A percentile compares a stretch with the other conserved stretches of the same genome.
Evolutionary conservation across 2,113 vertebrate genomes (phyloP).

Genomic region (Psophia crepitans): DNA sequence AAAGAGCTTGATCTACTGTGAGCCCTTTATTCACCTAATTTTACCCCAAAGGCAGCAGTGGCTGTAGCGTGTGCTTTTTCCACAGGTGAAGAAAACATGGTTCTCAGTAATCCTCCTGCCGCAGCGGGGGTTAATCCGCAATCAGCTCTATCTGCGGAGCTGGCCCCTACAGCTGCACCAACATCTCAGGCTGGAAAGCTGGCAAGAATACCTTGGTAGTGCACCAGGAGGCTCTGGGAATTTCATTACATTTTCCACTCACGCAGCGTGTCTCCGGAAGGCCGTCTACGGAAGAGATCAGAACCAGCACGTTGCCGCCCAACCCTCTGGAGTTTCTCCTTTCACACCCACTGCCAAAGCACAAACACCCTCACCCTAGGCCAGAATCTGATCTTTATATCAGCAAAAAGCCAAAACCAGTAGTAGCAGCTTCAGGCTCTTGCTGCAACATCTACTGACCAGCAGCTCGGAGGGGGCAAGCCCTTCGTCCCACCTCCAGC

Average conservation of each 20-base stretch:
- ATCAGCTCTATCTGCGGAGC: not conserved
- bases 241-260: slow-evolving; percentile 73
- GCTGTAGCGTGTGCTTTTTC: not conserved
- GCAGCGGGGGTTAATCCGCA: not conserved
- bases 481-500: not conserved
- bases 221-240: slow-evolving; percentile 64
- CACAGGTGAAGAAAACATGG: not conserved
- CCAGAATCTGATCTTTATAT: slow-evolving; percentile 4
- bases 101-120: not conserved
- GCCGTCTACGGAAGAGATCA: slow-evolving; percentile 65
- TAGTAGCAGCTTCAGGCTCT: not conserved
- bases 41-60: not conserved
- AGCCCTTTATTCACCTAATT: not conserved
- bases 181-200: slow-evolving; percentile 48
- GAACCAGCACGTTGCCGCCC: slow-evolving; percentile 42
- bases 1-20: not conserved
- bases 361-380: slow-evolving; percentile 41
- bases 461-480: not conserved
- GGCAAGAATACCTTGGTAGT: slow-evolving; percentile 50
- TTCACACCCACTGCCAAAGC: slow-evolving; percentile 52
- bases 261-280: slow-evolving; percentile 57
- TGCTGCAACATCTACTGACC: not conserved
- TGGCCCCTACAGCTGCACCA: slow-evolving; percentile 4
- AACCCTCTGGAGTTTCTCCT: slow-evolving; percentile 54
- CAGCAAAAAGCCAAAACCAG: not conserved